These are phyloP conservation scores for Corbicula japonica DNA, from an alignment of 2,888 invertebrate species.

Conservation along the genomic window DNA sequence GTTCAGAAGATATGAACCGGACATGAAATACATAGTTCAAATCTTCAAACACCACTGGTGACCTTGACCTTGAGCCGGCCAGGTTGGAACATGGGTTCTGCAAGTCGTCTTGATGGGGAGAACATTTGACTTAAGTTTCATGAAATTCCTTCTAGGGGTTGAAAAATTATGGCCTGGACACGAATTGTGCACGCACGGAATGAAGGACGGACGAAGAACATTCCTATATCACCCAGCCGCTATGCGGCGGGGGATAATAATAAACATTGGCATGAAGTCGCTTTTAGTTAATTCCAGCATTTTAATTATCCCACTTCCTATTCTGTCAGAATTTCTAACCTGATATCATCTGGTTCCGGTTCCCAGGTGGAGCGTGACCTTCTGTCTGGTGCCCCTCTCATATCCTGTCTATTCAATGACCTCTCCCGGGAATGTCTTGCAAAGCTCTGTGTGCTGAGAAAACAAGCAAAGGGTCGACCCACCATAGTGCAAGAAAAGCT, in stretches of 20 bases:
- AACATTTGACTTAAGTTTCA: too few species aligned
- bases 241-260: neutral
- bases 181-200: neutral
- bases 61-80: too few species aligned
- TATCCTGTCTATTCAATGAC: neutral
- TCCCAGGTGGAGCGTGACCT: conserved; percentile 25
- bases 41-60: too few species aligned
- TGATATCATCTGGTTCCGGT: conserved; percentile 30
- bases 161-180: neutral
- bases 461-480: neutral
- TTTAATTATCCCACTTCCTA: neutral
- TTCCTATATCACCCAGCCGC: neutral
- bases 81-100: too few species aligned
- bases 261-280: neutral
- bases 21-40: too few species aligned
- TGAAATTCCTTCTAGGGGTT: neutral
- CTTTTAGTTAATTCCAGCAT: neutral
- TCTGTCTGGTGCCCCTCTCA: conserved; percentile 10
- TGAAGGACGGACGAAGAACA: neutral
- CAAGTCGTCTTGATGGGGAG: too few species aligned
- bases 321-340: conserved; percentile 7
- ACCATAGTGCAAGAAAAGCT: neutral
- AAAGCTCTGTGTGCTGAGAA: neutral
- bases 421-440: conserved; percentile 9
- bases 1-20: too few species aligned